Evolutionary conservation across 1,140 invertebrate genomes (phyloP).

Genomic region (Pseudomyrmex sp.): DNA sequence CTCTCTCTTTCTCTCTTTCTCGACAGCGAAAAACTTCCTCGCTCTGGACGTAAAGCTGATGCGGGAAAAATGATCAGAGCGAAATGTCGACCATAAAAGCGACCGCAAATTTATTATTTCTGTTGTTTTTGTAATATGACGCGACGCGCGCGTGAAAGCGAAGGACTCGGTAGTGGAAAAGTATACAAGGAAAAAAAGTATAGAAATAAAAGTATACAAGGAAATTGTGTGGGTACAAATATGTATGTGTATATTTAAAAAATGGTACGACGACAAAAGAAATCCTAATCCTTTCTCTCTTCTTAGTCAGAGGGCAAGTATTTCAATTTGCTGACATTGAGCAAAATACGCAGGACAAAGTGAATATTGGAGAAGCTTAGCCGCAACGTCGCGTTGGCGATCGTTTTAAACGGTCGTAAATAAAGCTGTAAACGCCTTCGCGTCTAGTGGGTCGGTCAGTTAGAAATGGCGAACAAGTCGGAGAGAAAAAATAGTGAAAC

Average conservation of each 20-base stretch:
- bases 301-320: not conserved
- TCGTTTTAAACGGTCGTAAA: slow-evolving; percentile 34
- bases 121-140: slow-evolving; percentile 29
- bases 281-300: not conserved
- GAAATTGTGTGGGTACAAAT: not conserved
- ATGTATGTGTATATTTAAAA: not conserved
- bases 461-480: not conserved
- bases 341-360: not conserved
- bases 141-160: not conserved
- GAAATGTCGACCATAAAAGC: slow-evolving; percentile 18
- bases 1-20: not conserved
- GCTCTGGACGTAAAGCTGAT: slow-evolving; percentile 36
- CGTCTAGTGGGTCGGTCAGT: not conserved
- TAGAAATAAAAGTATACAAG: not conserved
- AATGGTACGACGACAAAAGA: not conserved
- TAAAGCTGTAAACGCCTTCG: slow-evolving; percentile 12
- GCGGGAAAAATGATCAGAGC: slow-evolving; percentile 19
- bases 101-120: slow-evolving; percentile 33
- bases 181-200: not conserved
- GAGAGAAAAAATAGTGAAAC: not conserved
- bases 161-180: not conserved
- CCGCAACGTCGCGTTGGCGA: not conserved
- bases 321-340: slow-evolving; percentile 30
- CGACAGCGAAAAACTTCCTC: not conserved
- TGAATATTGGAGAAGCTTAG: not conserved